Percentiles rank a stretch among this genome's conserved stretches.
phyloP scores from a whole-genome alignment of 30 jellyfish, hydroid and myxozoan genomes.

The Turritopsis dohrnii region DNA sequence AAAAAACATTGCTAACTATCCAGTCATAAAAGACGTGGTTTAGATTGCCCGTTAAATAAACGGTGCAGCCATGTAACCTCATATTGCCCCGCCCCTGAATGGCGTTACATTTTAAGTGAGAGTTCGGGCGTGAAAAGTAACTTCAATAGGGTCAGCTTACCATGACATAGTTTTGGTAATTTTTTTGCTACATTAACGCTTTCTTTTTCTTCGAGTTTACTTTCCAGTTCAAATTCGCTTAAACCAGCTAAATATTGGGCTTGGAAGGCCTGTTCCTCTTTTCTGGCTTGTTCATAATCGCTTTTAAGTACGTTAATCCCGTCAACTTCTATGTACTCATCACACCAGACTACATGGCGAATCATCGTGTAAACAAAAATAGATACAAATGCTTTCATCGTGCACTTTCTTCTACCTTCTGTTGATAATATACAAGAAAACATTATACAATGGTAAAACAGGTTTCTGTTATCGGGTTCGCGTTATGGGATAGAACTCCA shows the following conservation, averaged over 20 bases:
- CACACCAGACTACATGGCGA: conserved; percentile 12
- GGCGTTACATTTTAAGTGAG: neutral
- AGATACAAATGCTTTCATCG: conserved; percentile 1
- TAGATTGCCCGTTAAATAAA: neutral
- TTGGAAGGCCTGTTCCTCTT: neutral
- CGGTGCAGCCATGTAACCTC: neutral
- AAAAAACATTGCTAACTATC: neutral
- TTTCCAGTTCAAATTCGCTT: conserved; percentile 41
- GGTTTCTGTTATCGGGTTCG: too few species aligned
- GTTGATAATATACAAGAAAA: too few species aligned
- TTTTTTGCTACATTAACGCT: neutral
- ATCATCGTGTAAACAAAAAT: conserved; percentile 12
- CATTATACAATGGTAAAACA: too few species aligned
- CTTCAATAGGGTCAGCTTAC: conserved; percentile 1
- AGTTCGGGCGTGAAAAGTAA: neutral
- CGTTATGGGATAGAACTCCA: too few species aligned
- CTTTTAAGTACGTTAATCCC: conserved; percentile 33
- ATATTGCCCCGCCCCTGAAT: neutral
- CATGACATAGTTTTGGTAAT: conserved; percentile 38
- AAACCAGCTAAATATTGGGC: conserved; percentile 7
- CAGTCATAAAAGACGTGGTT: neutral
- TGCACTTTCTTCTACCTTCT: too few species aligned
- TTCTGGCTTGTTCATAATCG: conserved; percentile 17
- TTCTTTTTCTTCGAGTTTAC: conserved; percentile 40
- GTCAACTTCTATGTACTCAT: conserved; percentile 29